Conservation (phyloP, 2,797 vertebrate genomes). For the Gymnoscopelus microlampas region DNA sequence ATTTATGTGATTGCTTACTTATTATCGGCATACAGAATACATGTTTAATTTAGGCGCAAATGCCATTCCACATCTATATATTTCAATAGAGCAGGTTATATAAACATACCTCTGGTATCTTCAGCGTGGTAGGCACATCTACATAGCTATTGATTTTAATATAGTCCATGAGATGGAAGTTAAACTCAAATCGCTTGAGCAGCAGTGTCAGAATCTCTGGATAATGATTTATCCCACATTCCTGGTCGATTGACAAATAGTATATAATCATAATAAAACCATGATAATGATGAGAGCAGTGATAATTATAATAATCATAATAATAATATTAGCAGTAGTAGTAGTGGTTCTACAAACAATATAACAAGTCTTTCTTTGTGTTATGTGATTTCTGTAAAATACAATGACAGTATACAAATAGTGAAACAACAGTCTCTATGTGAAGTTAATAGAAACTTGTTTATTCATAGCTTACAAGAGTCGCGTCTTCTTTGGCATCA, state of each 20-base stretch:
- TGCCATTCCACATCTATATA: neutral
- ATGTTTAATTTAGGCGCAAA: no score
- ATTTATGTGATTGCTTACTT: no score
- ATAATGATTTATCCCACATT: constrained; percentile 48
- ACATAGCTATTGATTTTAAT: constrained; percentile 61
- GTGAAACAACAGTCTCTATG: neutral
- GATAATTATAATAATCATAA: rapidly evolving
- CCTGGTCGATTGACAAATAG: constrained; percentile 42
- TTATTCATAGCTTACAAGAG: constrained; percentile 62
- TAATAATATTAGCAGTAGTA: neutral
- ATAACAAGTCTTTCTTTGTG: no score
- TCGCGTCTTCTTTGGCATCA: constrained; percentile 64
- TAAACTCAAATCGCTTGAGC: constrained; percentile 78
- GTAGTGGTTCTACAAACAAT: no score
- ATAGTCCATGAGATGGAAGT: constrained; percentile 55
- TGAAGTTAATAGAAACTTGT: neutral
- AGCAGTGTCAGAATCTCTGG: constrained; percentile 75
- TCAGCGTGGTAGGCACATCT: constrained; percentile 55
- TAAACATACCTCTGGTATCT: constrained; percentile 43
- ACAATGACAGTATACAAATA: neutral
- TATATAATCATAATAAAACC: neutral
- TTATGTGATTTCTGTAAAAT: neutral
- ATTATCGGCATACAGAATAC: no score
- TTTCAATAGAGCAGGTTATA: neutral
- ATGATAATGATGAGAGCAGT: neutral